These are phyloP conservation scores for Mastomys natalensis DNA, from an alignment of 2,113 vertebrate genomes.

Conservation along the genomic window DNA sequence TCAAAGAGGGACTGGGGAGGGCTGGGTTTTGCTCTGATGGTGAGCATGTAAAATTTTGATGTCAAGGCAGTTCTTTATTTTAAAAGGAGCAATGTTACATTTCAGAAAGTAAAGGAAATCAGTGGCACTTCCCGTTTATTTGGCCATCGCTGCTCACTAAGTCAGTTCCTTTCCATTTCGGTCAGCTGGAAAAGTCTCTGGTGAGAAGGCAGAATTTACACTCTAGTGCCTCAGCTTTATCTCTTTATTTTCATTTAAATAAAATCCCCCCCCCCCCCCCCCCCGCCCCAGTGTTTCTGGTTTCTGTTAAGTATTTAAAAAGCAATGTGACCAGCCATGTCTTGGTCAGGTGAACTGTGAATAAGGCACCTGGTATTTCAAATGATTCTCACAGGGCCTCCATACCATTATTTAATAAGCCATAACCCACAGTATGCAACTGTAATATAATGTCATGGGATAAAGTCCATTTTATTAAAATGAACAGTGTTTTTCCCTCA, in stretches of 20 bases:
- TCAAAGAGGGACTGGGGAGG: too few relatives aligned
- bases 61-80: conserved; percentile 50
- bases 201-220: conserved; percentile 43
- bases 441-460: conserved; percentile 57
- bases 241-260: conserved; percentile 37
- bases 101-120: neutral
- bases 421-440: neutral
- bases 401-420: conserved; percentile 62
- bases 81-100: neutral
- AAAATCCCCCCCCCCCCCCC: too few relatives aligned
- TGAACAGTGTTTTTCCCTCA: conserved; percentile 69
- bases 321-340: neutral
- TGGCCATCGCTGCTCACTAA: neutral
- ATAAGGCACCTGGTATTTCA: neutral
- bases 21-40: neutral
- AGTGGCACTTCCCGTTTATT: neutral
- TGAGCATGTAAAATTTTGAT: neutral
- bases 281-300: too few relatives aligned
- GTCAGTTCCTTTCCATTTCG: conserved; percentile 43
- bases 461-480: conserved; percentile 72
- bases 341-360: conserved; percentile 24
- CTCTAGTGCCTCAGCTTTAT: neutral
- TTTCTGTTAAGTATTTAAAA: conserved; percentile 70
- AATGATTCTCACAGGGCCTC: neutral
- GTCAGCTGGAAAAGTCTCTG: conserved; percentile 60